These are phyloP conservation scores for Hemicordylus capensis DNA, from an alignment of 2,113 vertebrate species.

Conservation along the genomic window DNA sequence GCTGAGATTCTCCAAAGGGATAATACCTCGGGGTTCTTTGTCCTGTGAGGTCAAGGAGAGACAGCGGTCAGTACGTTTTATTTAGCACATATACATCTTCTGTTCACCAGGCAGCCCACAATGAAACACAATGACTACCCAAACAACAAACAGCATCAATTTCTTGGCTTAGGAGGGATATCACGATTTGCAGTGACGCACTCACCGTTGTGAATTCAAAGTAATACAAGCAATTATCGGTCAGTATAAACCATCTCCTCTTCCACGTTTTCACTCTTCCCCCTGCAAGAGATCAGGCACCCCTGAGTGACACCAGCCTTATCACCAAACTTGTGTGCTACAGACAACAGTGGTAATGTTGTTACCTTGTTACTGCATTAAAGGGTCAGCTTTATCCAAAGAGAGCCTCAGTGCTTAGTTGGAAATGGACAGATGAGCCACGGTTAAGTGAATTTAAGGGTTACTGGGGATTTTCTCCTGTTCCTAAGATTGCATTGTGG, in stretches of 20 bases:
- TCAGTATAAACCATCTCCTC: constrained; percentile 97
- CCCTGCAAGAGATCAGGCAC: constrained; percentile 77
- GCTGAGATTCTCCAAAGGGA: constrained; percentile 96
- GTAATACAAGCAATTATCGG: constrained; percentile 98
- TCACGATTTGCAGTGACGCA: not conserved
- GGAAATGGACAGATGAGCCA: constrained; percentile 55
- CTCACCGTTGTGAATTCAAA: constrained; percentile 99
- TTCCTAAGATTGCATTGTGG: constrained; percentile 22
- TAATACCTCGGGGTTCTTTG: constrained; percentile 96
- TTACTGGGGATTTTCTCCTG: not conserved
- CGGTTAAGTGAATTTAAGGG: not conserved
- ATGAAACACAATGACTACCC: no score
- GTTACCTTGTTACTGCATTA: not conserved
- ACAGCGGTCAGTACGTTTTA: not conserved
- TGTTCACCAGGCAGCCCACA: no score
- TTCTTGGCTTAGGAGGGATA: not conserved
- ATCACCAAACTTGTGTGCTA: not conserved
- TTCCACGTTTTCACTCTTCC: constrained; percentile 99
- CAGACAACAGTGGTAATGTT: not conserved
- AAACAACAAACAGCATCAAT: not conserved
- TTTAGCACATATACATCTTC: no score
- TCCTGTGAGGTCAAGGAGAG: constrained; percentile 77
- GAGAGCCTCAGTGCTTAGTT: constrained; percentile 13
- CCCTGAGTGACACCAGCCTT: not conserved
- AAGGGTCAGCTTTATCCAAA: constrained; percentile 10